Evolutionary conservation across 2,797 vertebrate genomes (phyloP), one percentile per base, ranked within the genome.

Genomic region (Karalla daura): DNA sequence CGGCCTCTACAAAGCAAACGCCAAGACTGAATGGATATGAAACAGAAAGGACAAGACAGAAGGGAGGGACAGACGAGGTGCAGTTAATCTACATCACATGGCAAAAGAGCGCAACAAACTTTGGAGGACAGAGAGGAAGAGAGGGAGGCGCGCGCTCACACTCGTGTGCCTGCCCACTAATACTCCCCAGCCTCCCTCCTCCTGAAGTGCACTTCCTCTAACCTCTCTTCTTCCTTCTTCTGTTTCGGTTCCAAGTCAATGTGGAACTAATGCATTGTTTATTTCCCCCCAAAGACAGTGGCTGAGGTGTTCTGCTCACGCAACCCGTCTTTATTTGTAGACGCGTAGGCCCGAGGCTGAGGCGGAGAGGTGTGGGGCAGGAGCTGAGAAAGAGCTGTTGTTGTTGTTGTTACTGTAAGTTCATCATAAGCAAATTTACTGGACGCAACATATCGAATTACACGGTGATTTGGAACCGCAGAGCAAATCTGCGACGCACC

Each of bases 221-320:
- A 87, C 84, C 76, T 72, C 77, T 77, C 64, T 47, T 63, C 59
- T 62, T 70, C 54, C 36, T 65, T 70, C 55, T 50, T 83, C 70
- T 63, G 71, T 81, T 91, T 91, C 72, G 62, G 72, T 81, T 92
- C 79, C 90, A 92, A 83, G 77, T 84, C 73, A 81, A 88, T 83
- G 80, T 89, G 86, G 85, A 93, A 89, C 88, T 84, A 90, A 91
- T 90, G 80, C 61, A 49, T 76, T 88, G 88, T 89, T 93, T 91
- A 91, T 90, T 85, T 84, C 73, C 79, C 85, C 77, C 79, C 32
- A 75, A 88, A 91, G 85, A 86, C 80, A 60, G 69, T 41, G 78
- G 80, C 72, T 83, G 75, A 80, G 73, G 68, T 68, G 52, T 68
- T 80, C 64, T 41, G 73, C 86, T 89, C 85, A 89, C 64, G 66